Evolutionary conservation across 2,888 invertebrate genomes (phyloP), one percentile per base, ranked within the genome.

Genomic region (Agrochola litura): DNA sequence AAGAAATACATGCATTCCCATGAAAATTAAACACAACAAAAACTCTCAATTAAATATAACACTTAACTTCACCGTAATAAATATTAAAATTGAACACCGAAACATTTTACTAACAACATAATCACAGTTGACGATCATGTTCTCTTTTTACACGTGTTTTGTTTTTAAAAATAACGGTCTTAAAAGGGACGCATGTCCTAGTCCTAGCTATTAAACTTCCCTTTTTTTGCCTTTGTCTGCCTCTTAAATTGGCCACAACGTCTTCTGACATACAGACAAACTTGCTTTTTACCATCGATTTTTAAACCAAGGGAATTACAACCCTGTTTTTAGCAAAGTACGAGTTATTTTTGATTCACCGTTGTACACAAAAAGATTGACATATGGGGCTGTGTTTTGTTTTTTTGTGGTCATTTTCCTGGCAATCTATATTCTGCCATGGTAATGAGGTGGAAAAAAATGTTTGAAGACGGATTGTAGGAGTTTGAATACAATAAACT

Each of bases 231-330:
- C 86, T 70, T 73, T 85, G 82, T 87, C 88, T 84, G 93, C 89
- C 89, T 90, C 91, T 92, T 93, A 95, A 95, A 96, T 95, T 95
- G 94, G 91, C 93, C 93, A 91, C 84, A 92, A 93, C 94, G 90
- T 91, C 91, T 90, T 86, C 88, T 89, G 92, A 91, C 93, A 89
- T 84, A 77, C 70, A 66, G 6, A 86, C 83, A 76, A 82, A 82
- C 68, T 82, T 79, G 72, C 63, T 67, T 80, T 58, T 66, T 77
- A 73, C 80, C 67, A 76, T 77, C 41, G 58, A 54, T 25, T 58
- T 68, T 58, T 14, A 19, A 30, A 4, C 10, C 63, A 73, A 16
- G 16, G 43, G 10, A 87, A 37, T 75, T 19, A 41, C 86, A 86
- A 86, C 92, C 87, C 83, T 92, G 90, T 77, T 2, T 0, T 25